Evolutionary conservation across 2,888 invertebrate genomes (phyloP), one percentile per base, ranked within the genome.

Genomic region (Leptinotarsa tumamoca): DNA sequence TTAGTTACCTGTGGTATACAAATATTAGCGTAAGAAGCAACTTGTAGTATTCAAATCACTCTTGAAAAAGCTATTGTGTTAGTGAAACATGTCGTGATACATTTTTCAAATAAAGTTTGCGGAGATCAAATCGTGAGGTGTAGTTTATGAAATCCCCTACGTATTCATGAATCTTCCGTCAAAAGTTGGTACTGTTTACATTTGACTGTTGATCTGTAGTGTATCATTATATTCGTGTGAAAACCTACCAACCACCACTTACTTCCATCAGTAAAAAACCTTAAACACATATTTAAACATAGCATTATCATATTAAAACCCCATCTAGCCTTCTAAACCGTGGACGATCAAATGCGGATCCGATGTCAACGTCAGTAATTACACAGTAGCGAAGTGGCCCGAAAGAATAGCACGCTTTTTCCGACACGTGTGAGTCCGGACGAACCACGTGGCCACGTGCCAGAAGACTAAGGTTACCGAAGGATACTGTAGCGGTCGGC

Each of bases 391-490:
- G 63, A 79, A 71, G 77, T 74, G 73, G 73, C 58, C 66, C 68
- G 66, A 74, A 79, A 79, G 72, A 72, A 72, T 72, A 58, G 50
- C 52, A 58, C 63, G 75, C 72, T 83, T 81, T 82, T 82, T 80
- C 75, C 51, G 83, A 69, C 84, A 83, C 84, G 84, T 83, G 84
- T 74, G 27, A 68, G 71, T 77, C 73, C 67, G 77, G 74, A 72
- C 54, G 56, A 73, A 43, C 69, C 72, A 71, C 68, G 68, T 67
- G 27, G 75, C 58, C 84, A 83, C 83, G 83, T 80, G 84, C 74
- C 75, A 61, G 56, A 50, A 72, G 80, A 79, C 79, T 83, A 81
- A 78, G 81, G 82, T 83, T 82, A 84, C 83, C 63, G 70, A 73
- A 73, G 75, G 73, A 75, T 69, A 66, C 63, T 52, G 56, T 74